These are phyloP conservation scores for Alloplasta piceator DNA, from an alignment of 2,888 invertebrate genomes.

Conservation along the genomic window DNA sequence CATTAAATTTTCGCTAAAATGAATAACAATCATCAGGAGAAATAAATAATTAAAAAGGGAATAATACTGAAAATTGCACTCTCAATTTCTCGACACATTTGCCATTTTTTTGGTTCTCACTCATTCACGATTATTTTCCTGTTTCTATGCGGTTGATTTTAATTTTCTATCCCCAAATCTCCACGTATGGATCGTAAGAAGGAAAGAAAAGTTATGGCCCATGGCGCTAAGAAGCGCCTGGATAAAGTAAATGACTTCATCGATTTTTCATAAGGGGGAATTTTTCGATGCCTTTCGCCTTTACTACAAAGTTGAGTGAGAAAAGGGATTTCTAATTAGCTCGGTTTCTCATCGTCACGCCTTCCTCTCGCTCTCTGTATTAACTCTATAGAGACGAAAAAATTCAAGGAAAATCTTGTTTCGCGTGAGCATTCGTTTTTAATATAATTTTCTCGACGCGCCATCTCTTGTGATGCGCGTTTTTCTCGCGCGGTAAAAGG, in stretches of 20 bases:
- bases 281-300: conserved; percentile 11
- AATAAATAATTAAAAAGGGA: too few relatives aligned
- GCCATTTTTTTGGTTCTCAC: conserved; percentile 4
- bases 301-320: background rate
- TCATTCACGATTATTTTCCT: conserved; percentile 30
- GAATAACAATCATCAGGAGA: too few relatives aligned
- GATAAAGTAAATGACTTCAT: conserved; percentile 34
- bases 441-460: conserved; percentile 44
- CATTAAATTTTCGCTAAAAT: too few relatives aligned
- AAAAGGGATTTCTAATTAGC: conserved; percentile 48
- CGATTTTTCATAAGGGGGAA: conserved; percentile 44
- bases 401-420: conserved; percentile 30
- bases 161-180: conserved; percentile 10
- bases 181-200: conserved; percentile 12
- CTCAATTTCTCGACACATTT: background rate
- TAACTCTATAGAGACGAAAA: background rate
- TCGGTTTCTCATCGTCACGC: conserved; percentile 41
- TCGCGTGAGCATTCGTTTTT: conserved; percentile 26
- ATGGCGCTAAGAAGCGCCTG: conserved; percentile 17
- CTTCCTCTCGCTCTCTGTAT: conserved; percentile 5
- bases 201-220: conserved; percentile 3
- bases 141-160: conserved; percentile 38
- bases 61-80: background rate
- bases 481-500: conserved; percentile 8
- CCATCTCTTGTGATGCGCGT: conserved; percentile 28